phyloP scores from a whole-genome alignment of 2,888 invertebrate species.

The Acrobasis repandana region DNA sequence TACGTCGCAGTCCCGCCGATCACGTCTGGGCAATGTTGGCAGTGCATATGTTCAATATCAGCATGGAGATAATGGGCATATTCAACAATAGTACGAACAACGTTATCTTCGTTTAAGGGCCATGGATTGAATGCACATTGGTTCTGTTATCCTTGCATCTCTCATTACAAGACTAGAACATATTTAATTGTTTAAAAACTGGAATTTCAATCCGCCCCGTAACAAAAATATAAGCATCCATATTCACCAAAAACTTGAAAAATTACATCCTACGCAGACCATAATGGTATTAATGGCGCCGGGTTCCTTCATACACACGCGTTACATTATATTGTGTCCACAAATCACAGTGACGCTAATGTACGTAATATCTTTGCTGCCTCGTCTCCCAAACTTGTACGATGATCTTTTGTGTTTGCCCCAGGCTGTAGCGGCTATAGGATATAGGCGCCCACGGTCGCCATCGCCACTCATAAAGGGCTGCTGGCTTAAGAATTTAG shows the following conservation, averaged over 20 bases:
- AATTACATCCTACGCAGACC: not conserved
- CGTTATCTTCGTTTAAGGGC: too few species aligned
- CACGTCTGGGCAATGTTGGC: not conserved
- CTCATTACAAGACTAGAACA: too few species aligned
- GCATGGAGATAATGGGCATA: too few species aligned
- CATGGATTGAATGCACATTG: too few species aligned
- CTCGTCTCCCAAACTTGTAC: slow-evolving; percentile 13
- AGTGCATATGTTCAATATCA: not conserved
- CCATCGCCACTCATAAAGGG: too few species aligned
- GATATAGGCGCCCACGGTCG: not conserved
- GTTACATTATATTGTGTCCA: slow-evolving; percentile 31
- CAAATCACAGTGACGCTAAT: slow-evolving; percentile 42
- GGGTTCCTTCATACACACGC: slow-evolving; percentile 9
- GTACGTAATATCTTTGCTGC: slow-evolving; percentile 43
- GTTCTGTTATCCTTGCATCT: too few species aligned
- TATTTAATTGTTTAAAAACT: too few species aligned
- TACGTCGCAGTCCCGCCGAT: not conserved
- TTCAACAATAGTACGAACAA: too few species aligned
- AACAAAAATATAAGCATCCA: too few species aligned
- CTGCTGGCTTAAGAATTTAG: too few species aligned
- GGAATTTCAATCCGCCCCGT: too few species aligned
- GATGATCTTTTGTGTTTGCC: slow-evolving; percentile 18
- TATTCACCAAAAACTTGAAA: not conserved
- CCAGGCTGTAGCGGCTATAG: not conserved
- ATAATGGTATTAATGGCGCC: not conserved